Percentiles rank a stretch among this genome's conserved stretches.
Evolutionary conservation across 1,140 invertebrate genomes (phyloP).

Genomic region (Drosophila repletoides): DNA sequence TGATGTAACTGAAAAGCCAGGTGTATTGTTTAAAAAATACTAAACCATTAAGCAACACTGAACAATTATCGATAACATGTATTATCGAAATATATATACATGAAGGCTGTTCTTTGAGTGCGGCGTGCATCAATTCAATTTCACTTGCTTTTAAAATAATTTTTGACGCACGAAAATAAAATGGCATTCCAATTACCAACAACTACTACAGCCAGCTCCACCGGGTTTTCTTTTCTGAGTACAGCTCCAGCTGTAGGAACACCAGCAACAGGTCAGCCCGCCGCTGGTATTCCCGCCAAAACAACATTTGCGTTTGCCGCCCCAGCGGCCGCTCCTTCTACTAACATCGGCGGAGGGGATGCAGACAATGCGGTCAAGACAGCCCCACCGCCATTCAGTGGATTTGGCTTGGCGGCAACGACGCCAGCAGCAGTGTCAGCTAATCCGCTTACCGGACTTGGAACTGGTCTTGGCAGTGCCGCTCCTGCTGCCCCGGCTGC

Average conservation of each 20-base stretch:
- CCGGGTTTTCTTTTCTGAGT: constrained; percentile 49
- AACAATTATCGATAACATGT: not conserved
- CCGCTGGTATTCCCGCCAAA: constrained; percentile 41
- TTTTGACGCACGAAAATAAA: not conserved
- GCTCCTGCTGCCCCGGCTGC: constrained; percentile 14
- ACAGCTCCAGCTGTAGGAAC: constrained; percentile 29
- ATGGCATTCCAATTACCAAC: constrained; percentile 72
- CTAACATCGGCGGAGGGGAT: constrained; percentile 49
- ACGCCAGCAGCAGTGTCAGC: not conserved
- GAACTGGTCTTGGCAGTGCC: not conserved
- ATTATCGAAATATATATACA: not conserved
- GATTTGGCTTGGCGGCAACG: constrained; percentile 37
- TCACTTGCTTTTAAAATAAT: not conserved
- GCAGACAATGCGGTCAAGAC: constrained; percentile 40
- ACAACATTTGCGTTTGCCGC: constrained; percentile 59
- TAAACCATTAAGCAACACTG: too few relatives aligned
- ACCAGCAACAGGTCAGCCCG: constrained; percentile 1
- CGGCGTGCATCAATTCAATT: constrained; percentile 29
- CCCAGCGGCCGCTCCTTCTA: not conserved
- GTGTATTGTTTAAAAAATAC: too few relatives aligned
- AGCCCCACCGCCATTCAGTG: constrained; percentile 50
- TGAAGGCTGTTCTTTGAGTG: constrained; percentile 1
- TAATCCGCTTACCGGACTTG: constrained; percentile 26
- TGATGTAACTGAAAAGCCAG: too few relatives aligned
- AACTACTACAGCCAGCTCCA: constrained; percentile 36